Evolutionary conservation across 2,888 invertebrate genomes (phyloP).

Genomic region (Chesias legatella): DNA sequence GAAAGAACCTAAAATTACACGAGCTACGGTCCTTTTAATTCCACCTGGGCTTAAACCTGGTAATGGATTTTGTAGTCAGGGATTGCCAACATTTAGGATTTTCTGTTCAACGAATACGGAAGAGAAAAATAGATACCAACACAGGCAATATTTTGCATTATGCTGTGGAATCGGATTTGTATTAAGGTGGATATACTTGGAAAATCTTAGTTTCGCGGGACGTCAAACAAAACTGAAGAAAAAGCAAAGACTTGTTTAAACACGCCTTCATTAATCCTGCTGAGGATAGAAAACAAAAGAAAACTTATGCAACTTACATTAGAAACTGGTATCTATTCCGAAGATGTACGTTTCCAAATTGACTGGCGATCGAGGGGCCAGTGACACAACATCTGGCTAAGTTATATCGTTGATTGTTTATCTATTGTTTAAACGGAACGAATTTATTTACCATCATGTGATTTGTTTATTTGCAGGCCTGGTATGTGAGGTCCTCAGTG

Average conservation of each 20-base stretch:
- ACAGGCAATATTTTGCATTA: too few relatives aligned
- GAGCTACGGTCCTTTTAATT: slow-evolving; percentile 25
- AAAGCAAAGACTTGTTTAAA: slow-evolving; percentile 4
- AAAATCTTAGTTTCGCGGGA: background rate
- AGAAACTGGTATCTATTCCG: too few relatives aligned
- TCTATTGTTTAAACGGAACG: slow-evolving; percentile 7
- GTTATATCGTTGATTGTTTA: background rate
- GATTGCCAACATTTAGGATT: slow-evolving; percentile 1
- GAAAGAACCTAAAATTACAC: slow-evolving; percentile 29
- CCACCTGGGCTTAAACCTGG: slow-evolving; percentile 16
- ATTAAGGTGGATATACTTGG: too few relatives aligned
- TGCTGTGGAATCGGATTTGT: too few relatives aligned
- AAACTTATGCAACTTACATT: too few relatives aligned
- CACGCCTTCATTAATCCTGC: background rate
- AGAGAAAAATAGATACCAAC: too few relatives aligned
- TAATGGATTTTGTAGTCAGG: slow-evolving; percentile 14
- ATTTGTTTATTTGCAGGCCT: slow-evolving; percentile 25
- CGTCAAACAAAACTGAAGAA: slow-evolving; percentile 5
- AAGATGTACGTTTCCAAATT: background rate
- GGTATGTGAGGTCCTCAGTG: slow-evolving; percentile 14
- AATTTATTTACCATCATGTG: slow-evolving; percentile 16
- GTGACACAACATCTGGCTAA: background rate
- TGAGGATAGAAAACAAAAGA: too few relatives aligned
- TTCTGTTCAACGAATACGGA: too few relatives aligned
- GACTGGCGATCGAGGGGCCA: background rate